A percentile compares a stretch with the other conserved stretches of the same genome.
Evolutionary conservation across 2,888 invertebrate species (phyloP).

Genomic region (Chrysolina haemoptera): DNA sequence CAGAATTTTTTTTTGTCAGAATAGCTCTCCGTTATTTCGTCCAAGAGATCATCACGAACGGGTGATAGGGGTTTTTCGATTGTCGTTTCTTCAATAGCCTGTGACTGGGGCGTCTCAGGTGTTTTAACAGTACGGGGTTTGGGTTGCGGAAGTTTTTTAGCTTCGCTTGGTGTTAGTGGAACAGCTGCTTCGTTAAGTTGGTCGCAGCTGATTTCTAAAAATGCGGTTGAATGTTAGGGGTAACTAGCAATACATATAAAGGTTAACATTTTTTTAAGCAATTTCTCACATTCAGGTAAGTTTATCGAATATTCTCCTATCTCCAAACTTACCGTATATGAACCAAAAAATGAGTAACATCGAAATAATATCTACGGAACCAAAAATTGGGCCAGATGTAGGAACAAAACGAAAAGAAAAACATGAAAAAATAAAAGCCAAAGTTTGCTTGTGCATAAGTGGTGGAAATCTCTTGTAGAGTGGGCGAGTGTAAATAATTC

Average conservation of each 20-base stretch:
- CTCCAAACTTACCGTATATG: conserved; percentile 52
- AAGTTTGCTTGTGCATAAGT: conserved; percentile 62
- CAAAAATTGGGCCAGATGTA: conserved; percentile 43
- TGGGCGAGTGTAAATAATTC: conserved; percentile 42
- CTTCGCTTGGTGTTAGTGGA: conserved; percentile 64
- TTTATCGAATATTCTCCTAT: conserved; percentile 41
- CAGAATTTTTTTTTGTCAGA: conserved; percentile 72
- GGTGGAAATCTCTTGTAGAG: conserved; percentile 37
- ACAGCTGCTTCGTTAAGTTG: conserved; percentile 64
- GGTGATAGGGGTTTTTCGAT: conserved; percentile 61
- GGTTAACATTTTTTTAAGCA: conserved; percentile 45
- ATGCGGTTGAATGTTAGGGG: conserved; percentile 68
- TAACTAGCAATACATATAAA: conserved; percentile 63
- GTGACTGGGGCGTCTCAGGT: conserved; percentile 55
- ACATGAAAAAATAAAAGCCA: conserved; percentile 58
- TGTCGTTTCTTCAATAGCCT: conserved; percentile 31
- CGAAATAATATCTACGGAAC: conserved; percentile 55
- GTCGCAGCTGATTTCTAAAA: conserved; percentile 68
- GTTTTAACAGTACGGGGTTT: conserved; percentile 68
- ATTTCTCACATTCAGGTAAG: conserved; percentile 59
- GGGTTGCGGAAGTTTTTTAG: conserved; percentile 70
- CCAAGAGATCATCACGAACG: conserved; percentile 62
- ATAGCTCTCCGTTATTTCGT: conserved; percentile 67
- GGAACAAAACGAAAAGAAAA: conserved; percentile 49
- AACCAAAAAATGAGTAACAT: conserved; percentile 44